phyloP scores from a whole-genome alignment of 2,797 vertebrate species.

The Gymnocypris eckloni region DNA sequence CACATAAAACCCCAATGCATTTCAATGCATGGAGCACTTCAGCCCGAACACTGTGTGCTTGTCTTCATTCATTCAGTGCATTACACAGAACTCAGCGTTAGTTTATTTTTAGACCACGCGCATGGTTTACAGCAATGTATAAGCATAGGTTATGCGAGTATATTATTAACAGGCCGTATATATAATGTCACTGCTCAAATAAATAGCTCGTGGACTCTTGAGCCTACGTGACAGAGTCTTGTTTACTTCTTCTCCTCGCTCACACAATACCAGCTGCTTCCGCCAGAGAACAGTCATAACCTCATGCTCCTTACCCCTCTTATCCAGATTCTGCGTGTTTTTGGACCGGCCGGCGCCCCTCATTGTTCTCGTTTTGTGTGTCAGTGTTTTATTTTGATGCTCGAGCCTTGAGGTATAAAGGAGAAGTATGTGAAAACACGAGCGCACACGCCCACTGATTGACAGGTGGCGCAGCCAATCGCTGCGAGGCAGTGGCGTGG shows the following conservation, averaged over 20 bases:
- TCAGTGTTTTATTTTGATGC: conserved; percentile 57
- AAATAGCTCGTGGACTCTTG: conserved; percentile 24
- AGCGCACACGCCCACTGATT: conserved; percentile 49
- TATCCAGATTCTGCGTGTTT: conserved; percentile 67
- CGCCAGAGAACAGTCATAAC: conserved; percentile 17
- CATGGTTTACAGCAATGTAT: background rate
- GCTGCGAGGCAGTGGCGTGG: background rate
- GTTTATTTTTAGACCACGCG: conserved; percentile 6
- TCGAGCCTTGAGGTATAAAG: conserved; percentile 57
- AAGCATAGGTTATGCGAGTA: background rate
- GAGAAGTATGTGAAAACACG: conserved; percentile 46
- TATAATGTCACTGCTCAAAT: background rate
- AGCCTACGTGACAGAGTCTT: conserved; percentile 66
- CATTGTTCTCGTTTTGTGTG: conserved; percentile 70
- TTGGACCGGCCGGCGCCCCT: conserved; percentile 77
- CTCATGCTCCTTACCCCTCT: conserved; percentile 71
- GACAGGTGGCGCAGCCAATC: conserved; percentile 26
- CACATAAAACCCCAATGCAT: background rate
- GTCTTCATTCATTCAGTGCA: conserved; percentile 46
- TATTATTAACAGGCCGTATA: background rate
- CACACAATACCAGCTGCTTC: conserved; percentile 30
- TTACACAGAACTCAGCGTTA: background rate
- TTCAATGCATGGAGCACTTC: background rate
- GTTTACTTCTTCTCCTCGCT: conserved; percentile 74
- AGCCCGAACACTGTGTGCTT: background rate